phyloP scores from a whole-genome alignment of 2,797 vertebrate species.

The Tadarida brasiliensis region DNA sequence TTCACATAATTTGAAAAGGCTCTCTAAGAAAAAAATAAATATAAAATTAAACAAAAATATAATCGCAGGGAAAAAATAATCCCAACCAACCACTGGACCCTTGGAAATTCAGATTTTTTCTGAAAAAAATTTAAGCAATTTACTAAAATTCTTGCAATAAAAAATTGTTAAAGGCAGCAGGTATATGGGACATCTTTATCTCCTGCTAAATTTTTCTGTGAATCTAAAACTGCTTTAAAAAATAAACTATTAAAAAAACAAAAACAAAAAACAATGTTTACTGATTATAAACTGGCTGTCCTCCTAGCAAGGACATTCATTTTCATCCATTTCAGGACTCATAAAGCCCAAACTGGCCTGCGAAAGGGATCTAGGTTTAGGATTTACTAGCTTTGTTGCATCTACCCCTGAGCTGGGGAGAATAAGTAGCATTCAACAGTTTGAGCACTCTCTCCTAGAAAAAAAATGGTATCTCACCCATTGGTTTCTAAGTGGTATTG shows the following conservation, averaged over 20 bases:
- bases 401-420: neutral
- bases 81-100: neutral
- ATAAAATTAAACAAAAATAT: neutral
- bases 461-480: neutral
- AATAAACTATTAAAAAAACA: neutral
- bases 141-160: neutral
- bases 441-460: neutral
- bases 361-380: neutral
- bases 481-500: neutral
- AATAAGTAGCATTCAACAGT: neutral
- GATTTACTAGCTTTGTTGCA: neutral
- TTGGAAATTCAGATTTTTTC: neutral
- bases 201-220: neutral
- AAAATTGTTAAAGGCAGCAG: neutral
- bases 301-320: neutral
- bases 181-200: neutral
- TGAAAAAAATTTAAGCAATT: neutral
- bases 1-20: neutral
- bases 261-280: neutral
- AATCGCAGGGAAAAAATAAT: neutral
- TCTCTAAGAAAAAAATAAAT: neutral
- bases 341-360: neutral
- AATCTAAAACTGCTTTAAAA: conserved; percentile 48
- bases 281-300: neutral
- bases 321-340: neutral